Evolutionary conservation across 2,797 vertebrate genomes (phyloP), one percentile per base, ranked within the genome.

Genomic region (Microctenopoma lineatum): DNA sequence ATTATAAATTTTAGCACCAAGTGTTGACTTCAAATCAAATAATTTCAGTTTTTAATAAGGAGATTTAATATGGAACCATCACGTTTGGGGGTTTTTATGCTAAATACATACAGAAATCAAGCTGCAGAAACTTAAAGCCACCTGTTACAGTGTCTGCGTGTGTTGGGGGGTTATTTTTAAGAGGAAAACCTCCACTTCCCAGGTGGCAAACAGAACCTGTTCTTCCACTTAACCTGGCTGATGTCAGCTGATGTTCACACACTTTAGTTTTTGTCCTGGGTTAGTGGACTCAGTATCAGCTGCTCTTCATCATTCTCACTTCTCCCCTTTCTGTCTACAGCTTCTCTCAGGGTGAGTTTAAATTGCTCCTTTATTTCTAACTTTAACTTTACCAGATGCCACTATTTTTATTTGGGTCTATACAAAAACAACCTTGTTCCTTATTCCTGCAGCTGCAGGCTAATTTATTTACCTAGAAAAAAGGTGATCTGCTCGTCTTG

Each of bases 201-300:
- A 38, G 5, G 16, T 4, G 11, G 7, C 27, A 32, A 52, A 34
- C 52, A 25, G 41, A 92, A 92, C 92, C 91, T 80, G 91, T 92
- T 92, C 67, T 75, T 79, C 91, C 65, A 73, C 21, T 21, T 21
- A 21, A 21, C 21, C 21, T 21, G 21, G 21, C 21, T 80, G 64
- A 29, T 58, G 79, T 89, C 88, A 90, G 79, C 73, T 90, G 86
- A 77, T 75, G 59, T 29, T 78, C 77, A 75, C 59, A 25, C 29
- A 68, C 21, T 65, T 57, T 46, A 64, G 12, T 41, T 4, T 54
- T 64, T 44, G 56, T 63, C 54, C 51, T 72, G 54, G n/a, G 46
- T 54, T 50, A 26, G 56, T 21, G 29, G 29, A 59, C 59, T 63
- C 73, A 61, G 71, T 29, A 47, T 64, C 75, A 26, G 52, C 48